Base-by-base conservation (phyloP, 2,888 invertebrate species). In the Phania funesta region DNA sequence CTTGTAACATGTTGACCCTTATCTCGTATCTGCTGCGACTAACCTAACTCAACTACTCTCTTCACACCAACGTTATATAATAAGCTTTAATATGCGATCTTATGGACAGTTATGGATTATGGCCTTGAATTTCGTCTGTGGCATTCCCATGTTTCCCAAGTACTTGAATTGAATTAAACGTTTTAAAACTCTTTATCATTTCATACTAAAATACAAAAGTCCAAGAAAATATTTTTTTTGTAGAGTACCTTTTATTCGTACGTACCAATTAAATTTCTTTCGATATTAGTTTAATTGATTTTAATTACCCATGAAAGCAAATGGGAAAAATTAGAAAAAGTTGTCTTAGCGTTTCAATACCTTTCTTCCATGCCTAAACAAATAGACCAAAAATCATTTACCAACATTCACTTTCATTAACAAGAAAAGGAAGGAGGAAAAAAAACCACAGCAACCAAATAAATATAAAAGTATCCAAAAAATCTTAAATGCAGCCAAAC, bases 351-450 rank as follows among this genome's bases (percentile, higher is more conserved):
- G 1, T 60, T 54, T 35, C 5, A 58, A 65, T n/a, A 7, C 26
- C 22, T n/a, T 67, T 32, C 35, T 29, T 41, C 22, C 3, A 41
- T 16, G 9, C 13, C 41, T 67, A 70, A 44, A 65, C 67, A 76
- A 71, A 67, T 76, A 71, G 60, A 68, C 67, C 67, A 77, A 68
- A n/a, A 68, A 62, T 26, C 48, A 56, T 77, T 73, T 56, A 73
- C 56, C 68, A 77, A 71, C 76, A 73, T 71, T 81, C 71, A 81
- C 81, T 81, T 77, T 77, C 81, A 74, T 74, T 68, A 77, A 77
- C 65, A 58, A 74, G 46, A 52, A 62, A 67, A 58, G 26, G 41
- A 50, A 35, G n/a, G 24, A 52, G 26, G 5, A 50, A 74, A 56
- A 60, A 46, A 48, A 58, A 24, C 67, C 20, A 7, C 20, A 11